These are phyloP conservation scores for Pandemis heparana DNA, from an alignment of 2,888 invertebrate genomes.

Conservation along the genomic window DNA sequence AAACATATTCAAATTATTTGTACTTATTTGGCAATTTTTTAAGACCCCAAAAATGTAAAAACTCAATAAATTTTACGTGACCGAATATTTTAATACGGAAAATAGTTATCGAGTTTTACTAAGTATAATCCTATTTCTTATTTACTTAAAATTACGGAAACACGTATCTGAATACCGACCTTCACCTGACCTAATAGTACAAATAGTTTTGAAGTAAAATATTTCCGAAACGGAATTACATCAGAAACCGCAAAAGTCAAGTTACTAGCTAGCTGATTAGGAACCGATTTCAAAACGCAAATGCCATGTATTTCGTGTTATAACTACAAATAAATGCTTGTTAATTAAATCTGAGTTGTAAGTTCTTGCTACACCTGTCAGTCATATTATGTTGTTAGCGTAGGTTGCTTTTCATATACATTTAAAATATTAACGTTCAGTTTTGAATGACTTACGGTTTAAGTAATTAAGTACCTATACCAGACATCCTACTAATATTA, in stretches of 20 bases:
- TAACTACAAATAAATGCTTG: not conserved
- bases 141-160: not conserved
- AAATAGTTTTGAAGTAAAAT: not conserved
- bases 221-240: constrained; percentile 7
- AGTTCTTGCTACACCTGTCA: not conserved
- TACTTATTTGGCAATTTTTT: too few species aligned
- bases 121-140: not conserved
- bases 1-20: too few species aligned
- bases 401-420: not conserved
- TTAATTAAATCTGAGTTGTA: not conserved
- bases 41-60: too few species aligned
- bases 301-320: constrained; percentile 7
- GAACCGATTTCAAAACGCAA: constrained; percentile 19
- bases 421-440: too few species aligned
- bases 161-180: not conserved
- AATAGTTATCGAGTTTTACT: not conserved
- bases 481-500: too few species aligned
- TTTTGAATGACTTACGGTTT: too few species aligned
- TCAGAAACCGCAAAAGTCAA: constrained; percentile 32
- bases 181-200: not conserved
- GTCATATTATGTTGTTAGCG: not conserved
- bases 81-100: too few species aligned
- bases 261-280: not conserved
- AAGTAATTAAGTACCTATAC: too few species aligned
- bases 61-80: too few species aligned